Conservation (phyloP, 2,113 vertebrate species). For the Parus major region DNA sequence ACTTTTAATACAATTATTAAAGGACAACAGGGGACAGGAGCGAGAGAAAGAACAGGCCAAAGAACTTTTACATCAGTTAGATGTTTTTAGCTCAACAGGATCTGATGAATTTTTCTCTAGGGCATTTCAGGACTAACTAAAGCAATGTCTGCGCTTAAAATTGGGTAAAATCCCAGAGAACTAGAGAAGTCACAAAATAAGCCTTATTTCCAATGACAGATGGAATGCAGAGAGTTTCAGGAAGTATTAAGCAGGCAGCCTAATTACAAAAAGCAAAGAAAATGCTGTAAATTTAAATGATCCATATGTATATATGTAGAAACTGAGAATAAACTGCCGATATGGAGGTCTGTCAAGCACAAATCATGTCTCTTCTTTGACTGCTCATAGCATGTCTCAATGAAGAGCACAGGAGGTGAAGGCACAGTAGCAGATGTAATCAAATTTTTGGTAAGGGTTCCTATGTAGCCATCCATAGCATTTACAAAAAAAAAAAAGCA, state of each 20-base stretch:
- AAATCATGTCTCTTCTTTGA: background rate
- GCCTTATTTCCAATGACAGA: background rate
- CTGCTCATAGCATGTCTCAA: background rate
- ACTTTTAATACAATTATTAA: background rate
- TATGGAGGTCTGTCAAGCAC: background rate
- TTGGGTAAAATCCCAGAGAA: background rate
- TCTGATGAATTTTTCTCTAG: background rate
- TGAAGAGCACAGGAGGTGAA: background rate
- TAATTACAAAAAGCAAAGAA: background rate
- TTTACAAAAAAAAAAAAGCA: background rate
- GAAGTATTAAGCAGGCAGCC: constrained; percentile 17
- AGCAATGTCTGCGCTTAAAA: background rate
- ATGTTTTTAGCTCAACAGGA: background rate
- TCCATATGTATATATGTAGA: background rate
- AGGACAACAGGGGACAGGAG: background rate
- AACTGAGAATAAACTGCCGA: background rate
- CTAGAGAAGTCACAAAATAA: background rate
- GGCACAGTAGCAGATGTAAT: background rate
- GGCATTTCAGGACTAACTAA: constrained; percentile 7
- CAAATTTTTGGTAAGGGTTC: background rate
- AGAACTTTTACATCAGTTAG: background rate
- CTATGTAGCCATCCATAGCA: accelerated
- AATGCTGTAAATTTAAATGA: background rate
- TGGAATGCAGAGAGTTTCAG: background rate
- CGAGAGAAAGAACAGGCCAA: constrained; percentile 1